Conservation (phyloP, 2,797 vertebrate species). For the Iguana delicatissima region DNA sequence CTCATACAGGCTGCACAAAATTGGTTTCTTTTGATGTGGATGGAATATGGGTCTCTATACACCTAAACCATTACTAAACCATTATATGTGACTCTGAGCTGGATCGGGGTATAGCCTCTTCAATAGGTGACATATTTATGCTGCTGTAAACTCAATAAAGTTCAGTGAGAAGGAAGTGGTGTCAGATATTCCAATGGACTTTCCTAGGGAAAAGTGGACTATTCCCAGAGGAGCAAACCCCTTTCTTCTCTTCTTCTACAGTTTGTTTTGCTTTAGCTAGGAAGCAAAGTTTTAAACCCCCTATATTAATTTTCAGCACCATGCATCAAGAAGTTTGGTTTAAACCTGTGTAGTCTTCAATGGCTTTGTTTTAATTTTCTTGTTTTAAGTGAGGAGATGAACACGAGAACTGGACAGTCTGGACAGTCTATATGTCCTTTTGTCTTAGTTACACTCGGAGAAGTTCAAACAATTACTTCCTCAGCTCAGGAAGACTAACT, state of each 20-base stretch:
- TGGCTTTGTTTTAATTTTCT: neutral
- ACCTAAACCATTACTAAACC: neutral
- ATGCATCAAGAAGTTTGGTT: neutral
- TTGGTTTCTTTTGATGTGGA: neutral
- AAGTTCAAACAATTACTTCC: conserved; percentile 21
- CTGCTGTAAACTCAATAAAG: neutral
- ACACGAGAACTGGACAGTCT: neutral
- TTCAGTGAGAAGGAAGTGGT: neutral
- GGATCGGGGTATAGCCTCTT: neutral
- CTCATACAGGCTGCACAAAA: neutral
- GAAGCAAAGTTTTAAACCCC: neutral
- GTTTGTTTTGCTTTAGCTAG: no score
- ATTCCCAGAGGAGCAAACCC: neutral
- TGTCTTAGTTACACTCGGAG: conserved; percentile 21
- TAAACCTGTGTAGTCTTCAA: neutral
- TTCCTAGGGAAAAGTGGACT: neutral
- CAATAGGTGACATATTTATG: neutral
- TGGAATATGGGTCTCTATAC: neutral
- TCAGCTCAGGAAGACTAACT: conserved; percentile 11
- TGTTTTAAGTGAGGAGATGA: neutral
- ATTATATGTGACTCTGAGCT: neutral
- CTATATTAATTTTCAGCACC: neutral
- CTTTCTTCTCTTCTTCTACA: neutral
- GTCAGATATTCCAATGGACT: neutral
- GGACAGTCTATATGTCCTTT: conserved; percentile 9